Evolutionary conservation across 2,888 invertebrate species (phyloP).

Genomic region (Drosophila mimica): DNA sequence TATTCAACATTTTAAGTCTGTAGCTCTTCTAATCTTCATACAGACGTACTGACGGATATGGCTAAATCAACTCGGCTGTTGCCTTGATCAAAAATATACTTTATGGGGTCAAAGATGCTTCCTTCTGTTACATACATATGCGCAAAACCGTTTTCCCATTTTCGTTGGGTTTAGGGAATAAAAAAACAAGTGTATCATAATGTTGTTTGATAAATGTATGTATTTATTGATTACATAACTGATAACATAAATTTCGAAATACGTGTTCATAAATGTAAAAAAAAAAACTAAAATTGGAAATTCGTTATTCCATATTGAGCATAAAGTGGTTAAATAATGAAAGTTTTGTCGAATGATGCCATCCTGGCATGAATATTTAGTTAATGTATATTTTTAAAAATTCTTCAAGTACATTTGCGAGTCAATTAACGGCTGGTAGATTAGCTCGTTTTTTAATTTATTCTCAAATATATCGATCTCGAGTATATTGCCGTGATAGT

Average conservation of each 20-base stretch:
- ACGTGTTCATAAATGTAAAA: conserved; percentile 4
- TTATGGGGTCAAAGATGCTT: not conserved
- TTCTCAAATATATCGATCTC: conserved; percentile 58
- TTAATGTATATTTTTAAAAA: not conserved
- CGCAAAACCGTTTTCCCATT: not conserved
- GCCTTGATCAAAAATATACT: not conserved
- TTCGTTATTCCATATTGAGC: conserved; percentile 44
- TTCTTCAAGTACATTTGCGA: conserved; percentile 31
- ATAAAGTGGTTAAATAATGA: not conserved
- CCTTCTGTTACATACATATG: not conserved
- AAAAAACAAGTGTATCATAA: not conserved
- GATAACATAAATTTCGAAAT: conserved; percentile 7
- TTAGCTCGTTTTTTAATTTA: conserved; percentile 14
- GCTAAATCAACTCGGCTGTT: too few relatives aligned
- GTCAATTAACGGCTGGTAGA: conserved; percentile 56
- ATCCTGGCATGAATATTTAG: not conserved
- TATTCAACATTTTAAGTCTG: too few relatives aligned
- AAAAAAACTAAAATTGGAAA: conserved; percentile 11
- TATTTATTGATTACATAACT: conserved; percentile 13
- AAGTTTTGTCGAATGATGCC: conserved; percentile 1
- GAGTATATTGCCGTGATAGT: conserved; percentile 30
- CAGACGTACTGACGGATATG: too few relatives aligned
- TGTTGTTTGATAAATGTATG: not conserved
- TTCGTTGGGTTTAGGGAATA: not conserved
- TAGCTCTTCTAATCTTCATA: not conserved